Evolutionary conservation across 2,797 vertebrate genomes (phyloP).

Genomic region (Siniperca undulata): DNA sequence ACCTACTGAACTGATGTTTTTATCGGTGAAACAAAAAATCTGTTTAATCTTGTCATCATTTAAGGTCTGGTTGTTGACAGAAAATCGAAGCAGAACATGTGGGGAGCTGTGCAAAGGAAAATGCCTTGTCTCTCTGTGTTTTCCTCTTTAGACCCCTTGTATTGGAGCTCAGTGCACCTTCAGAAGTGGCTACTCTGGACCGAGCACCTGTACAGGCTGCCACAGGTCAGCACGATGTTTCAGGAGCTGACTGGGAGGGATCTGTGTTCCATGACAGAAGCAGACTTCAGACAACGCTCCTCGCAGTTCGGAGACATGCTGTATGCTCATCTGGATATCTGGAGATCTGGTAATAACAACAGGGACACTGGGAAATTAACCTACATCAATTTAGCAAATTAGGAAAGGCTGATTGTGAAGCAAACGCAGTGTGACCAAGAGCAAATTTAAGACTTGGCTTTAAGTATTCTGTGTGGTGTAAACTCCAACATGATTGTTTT

Average conservation of each 20-base stretch:
- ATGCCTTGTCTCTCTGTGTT: not conserved
- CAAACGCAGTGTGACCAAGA: slow-evolving; percentile 9
- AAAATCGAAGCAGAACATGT: not conserved
- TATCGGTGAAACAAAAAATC: not conserved
- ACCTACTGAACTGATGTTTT: not conserved
- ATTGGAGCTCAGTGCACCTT: slow-evolving; percentile 92
- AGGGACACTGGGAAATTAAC: not conserved
- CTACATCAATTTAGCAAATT: not conserved
- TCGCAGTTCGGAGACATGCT: slow-evolving; percentile 90
- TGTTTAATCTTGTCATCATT: not conserved
- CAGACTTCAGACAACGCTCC: slow-evolving; percentile 92
- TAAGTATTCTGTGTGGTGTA: not conserved
- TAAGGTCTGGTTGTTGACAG: not conserved
- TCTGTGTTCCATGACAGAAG: slow-evolving; percentile 92
- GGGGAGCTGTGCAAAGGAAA: not conserved
- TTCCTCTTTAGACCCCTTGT: slow-evolving; percentile 86
- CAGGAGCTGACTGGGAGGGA: slow-evolving; percentile 91
- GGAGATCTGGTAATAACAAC: slow-evolving; percentile 90
- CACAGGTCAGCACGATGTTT: slow-evolving; percentile 90
- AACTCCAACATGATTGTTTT: not conserved
- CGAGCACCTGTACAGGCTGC: slow-evolving; percentile 93
- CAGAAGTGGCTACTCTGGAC: slow-evolving; percentile 99
- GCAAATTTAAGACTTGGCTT: not conserved
- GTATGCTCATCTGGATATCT: slow-evolving; percentile 96
- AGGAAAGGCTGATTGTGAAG: not conserved